Percentiles rank a stretch among this genome's conserved stretches.
Evolutionary conservation across 2,888 invertebrate species (phyloP).

Genomic region (Andrena flavipes): DNA sequence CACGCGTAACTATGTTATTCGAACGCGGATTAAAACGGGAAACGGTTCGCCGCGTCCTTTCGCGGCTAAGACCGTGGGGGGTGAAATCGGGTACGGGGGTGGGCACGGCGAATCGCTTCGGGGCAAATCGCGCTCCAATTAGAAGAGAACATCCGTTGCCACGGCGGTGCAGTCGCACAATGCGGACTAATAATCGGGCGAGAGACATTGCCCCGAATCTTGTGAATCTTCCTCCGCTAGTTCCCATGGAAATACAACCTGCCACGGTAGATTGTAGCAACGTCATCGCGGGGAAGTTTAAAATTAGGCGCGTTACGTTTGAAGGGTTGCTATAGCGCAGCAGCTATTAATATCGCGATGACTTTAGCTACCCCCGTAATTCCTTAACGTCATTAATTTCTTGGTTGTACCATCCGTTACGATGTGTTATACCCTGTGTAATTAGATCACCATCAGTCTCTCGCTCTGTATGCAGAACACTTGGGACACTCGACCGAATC

Average conservation of each 20-base stretch:
- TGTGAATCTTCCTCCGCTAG: conserved; percentile 6
- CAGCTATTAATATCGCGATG: too few species aligned
- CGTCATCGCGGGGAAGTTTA: background rate
- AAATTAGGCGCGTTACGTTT: too few species aligned
- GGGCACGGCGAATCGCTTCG: conserved; percentile 14
- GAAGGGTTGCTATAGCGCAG: too few species aligned
- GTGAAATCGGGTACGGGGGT: background rate
- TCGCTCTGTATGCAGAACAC: too few species aligned
- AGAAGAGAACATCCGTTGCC: conserved; percentile 42
- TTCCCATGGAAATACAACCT: conserved; percentile 33
- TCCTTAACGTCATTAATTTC: too few species aligned
- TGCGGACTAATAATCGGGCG: conserved; percentile 29
- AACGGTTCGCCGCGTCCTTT: conserved; percentile 28
- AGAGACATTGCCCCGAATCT: conserved; percentile 20
- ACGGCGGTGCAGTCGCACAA: conserved; percentile 1
- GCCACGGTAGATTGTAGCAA: background rate
- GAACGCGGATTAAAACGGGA: conserved; percentile 50
- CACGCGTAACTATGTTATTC: conserved; percentile 55
- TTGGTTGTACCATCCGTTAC: too few species aligned
- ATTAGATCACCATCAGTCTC: too few species aligned
- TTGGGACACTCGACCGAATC: too few species aligned
- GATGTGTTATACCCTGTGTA: too few species aligned
- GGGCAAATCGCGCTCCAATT: conserved; percentile 58
- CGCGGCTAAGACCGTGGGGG: conserved; percentile 9
- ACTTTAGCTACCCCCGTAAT: too few species aligned